These are phyloP conservation scores for Bothrops jararaca DNA, from an alignment of 2,113 vertebrate genomes.

Conservation along the genomic window DNA sequence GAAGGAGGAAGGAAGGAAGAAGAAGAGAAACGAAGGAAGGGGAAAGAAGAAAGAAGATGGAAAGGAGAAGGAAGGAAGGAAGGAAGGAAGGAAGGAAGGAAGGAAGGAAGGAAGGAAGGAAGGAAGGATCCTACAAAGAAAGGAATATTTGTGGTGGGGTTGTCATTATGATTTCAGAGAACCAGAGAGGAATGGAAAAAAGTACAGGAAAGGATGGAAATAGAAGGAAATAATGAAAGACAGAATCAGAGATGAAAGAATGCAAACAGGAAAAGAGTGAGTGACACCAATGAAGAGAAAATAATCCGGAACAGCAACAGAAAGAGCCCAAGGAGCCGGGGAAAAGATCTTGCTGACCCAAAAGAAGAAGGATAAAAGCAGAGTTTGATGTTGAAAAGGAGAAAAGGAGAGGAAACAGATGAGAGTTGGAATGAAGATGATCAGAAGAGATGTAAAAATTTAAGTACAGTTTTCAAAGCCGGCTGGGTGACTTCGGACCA, in stretches of 20 bases:
- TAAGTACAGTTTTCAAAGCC: too few species aligned
- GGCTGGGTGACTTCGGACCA: too few species aligned
- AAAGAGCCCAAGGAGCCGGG: neutral
- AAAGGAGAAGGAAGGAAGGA: neutral
- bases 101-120: too few species aligned
- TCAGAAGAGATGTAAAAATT: neutral
- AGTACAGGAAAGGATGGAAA: too few species aligned
- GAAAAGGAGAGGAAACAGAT: neutral
- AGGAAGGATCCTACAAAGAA: too few species aligned
- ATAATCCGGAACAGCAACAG: fast-evolving
- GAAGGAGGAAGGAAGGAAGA: neutral
- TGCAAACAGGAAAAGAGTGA: fast-evolving
- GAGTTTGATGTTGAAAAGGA: neutral
- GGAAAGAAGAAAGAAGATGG: too few species aligned
- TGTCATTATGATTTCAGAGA: too few species aligned
- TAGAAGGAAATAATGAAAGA: neutral
- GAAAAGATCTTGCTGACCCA: neutral
- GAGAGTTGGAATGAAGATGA: neutral
- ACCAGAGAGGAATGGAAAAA: neutral
- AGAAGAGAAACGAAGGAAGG: too few species aligned
- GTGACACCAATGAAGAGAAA: neutral
- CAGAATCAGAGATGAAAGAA: neutral
- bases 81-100: neutral
- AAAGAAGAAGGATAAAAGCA: neutral
- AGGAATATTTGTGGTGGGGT: too few species aligned